Evolutionary conservation across 2,888 invertebrate species (phyloP).

Genomic region (Agriopis aurantiaria): DNA sequence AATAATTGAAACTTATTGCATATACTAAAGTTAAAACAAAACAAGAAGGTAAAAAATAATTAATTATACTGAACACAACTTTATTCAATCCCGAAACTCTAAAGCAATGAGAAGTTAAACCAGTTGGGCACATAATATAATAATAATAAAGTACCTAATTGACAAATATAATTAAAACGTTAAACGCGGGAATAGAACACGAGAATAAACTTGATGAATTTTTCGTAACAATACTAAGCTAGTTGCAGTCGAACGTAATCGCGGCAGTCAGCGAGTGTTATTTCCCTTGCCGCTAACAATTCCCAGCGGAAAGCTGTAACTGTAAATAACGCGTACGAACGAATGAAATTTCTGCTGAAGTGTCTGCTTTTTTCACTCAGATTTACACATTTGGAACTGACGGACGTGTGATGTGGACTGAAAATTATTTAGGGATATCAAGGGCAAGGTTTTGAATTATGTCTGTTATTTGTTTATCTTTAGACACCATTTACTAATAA

Average conservation of each 20-base stretch:
- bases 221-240: conserved; percentile 8
- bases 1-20: too few species aligned
- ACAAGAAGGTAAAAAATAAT: too few species aligned
- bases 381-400: neutral
- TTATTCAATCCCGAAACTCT: too few species aligned
- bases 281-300: conserved; percentile 29
- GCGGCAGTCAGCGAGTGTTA: conserved; percentile 22
- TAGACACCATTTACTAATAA: too few species aligned
- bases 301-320: conserved; percentile 15
- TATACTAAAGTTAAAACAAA: too few species aligned
- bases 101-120: too few species aligned
- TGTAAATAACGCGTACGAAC: conserved; percentile 37
- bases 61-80: too few species aligned
- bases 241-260: conserved; percentile 22
- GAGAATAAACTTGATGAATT: neutral
- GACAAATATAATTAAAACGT: too few species aligned
- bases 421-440: neutral
- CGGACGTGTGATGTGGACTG: neutral
- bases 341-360: conserved; percentile 9
- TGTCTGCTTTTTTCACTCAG: neutral
- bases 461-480: too few species aligned
- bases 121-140: too few species aligned
- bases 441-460: too few species aligned
- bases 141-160: too few species aligned
- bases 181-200: neutral